Conservation (phyloP, 2,888 invertebrate species). For the Melinopterus prodromus region DNA sequence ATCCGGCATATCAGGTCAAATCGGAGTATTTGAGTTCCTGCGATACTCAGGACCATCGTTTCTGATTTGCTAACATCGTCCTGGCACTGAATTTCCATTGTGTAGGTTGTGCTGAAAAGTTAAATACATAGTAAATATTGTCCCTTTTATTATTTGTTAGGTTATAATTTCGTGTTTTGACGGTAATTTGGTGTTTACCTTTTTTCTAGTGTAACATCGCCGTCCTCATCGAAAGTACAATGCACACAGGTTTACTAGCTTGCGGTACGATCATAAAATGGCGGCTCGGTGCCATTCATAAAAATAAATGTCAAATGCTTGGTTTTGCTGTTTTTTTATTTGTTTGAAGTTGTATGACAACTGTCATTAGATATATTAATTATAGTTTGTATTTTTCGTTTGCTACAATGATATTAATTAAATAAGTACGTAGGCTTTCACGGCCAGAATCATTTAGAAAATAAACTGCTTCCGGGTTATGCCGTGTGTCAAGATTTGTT, state of each 20-base stretch:
- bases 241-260: background rate
- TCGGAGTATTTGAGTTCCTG: slow-evolving; percentile 28
- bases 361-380: background rate
- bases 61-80: slow-evolving; percentile 21
- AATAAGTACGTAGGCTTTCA: no score
- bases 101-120: background rate
- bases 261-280: background rate
- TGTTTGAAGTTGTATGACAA: background rate
- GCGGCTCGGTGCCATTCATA: background rate
- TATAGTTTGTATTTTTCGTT: background rate
- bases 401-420: no score
- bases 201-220: slow-evolving; percentile 4
- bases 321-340: background rate
- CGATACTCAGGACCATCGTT: slow-evolving; percentile 29
- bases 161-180: background rate
- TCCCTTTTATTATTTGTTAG: background rate
- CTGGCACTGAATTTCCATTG: slow-evolving; percentile 22
- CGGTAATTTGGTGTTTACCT: background rate
- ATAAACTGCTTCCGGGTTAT: no score
- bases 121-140: background rate
- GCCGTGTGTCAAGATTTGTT: no score
- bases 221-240: background rate
- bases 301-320: background rate
- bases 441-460: no score
- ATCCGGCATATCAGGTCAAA: slow-evolving; percentile 41